A percentile compares a stretch with the other conserved stretches of the same genome.
These are phyloP conservation scores for Wiebesia pumilae DNA, from an alignment of 1,140 invertebrate species.

Conservation along the genomic window DNA sequence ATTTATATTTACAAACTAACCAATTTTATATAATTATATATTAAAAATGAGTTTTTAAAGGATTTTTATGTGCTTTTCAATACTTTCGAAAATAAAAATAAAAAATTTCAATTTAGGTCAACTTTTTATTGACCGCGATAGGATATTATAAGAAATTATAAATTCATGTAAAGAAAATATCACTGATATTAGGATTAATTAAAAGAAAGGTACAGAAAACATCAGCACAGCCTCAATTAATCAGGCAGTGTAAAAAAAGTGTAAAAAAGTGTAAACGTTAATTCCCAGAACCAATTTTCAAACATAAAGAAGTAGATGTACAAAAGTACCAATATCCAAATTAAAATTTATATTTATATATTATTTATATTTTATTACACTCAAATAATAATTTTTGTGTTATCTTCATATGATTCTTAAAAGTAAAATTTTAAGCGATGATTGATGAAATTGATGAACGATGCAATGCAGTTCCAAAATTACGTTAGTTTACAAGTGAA, in stretches of 20 bases:
- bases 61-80: conserved; percentile 13
- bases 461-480: conserved; percentile 34
- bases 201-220: conserved; percentile 2
- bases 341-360: conserved; percentile 13
- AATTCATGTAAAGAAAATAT: conserved; percentile 8
- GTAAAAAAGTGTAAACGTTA: conserved; percentile 31
- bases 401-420: background rate
- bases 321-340: conserved; percentile 25
- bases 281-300: conserved; percentile 48
- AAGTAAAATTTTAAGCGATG: conserved; percentile 37
- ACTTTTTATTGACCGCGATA: conserved; percentile 5
- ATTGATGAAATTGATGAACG: conserved; percentile 27
- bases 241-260: conserved; percentile 34
- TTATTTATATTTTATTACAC: background rate
- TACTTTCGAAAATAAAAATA: background rate
- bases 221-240: conserved; percentile 49
- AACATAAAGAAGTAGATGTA: conserved; percentile 6
- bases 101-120: background rate
- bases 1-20: background rate
- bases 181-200: background rate
- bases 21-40: background rate
- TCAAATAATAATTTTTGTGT: background rate
- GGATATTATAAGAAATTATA: background rate
- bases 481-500: conserved; percentile 12
- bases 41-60: background rate